Percentiles rank a stretch among this genome's conserved stretches.
These are phyloP conservation scores for Xyrauchen texanus DNA, from an alignment of 2,113 vertebrate species.

Conservation along the genomic window DNA sequence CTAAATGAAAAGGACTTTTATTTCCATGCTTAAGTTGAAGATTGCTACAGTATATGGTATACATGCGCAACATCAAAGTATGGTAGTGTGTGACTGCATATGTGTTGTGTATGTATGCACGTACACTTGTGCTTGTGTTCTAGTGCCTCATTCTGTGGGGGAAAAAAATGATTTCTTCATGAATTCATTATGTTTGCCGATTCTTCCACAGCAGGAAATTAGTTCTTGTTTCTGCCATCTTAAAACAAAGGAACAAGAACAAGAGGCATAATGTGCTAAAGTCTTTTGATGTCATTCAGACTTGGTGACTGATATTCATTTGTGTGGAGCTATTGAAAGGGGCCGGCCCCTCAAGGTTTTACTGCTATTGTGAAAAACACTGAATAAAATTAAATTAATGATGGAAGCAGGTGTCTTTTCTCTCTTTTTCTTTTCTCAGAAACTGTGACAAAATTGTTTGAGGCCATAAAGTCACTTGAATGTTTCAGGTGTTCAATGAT, in stretches of 20 bases:
- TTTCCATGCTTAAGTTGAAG: constrained; percentile 31
- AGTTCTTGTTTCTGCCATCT: neutral
- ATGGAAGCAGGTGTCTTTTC: constrained; percentile 1
- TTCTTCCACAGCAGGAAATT: constrained; percentile 7
- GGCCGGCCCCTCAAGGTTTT: constrained; percentile 23
- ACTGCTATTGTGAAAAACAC: constrained; percentile 31
- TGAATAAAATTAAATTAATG: constrained; percentile 36
- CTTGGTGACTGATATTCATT: neutral
- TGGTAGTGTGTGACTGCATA: neutral
- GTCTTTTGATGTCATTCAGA: constrained; percentile 2
- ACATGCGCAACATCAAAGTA: neutral
- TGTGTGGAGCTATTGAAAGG: neutral
- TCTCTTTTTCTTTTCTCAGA: constrained; percentile 5
- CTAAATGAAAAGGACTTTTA: constrained; percentile 46
- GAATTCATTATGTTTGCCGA: constrained; percentile 17
- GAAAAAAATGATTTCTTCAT: neutral
- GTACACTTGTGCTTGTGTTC: neutral
- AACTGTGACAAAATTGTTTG: neutral
- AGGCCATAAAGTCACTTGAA: neutral
- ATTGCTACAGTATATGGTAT: neutral
- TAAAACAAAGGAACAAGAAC: neutral
- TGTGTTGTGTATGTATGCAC: constrained; percentile 6
- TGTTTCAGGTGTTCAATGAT: neutral
- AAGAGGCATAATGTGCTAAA: constrained; percentile 4
- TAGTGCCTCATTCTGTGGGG: constrained; percentile 15